Conservation (phyloP, 2,113 vertebrate genomes). For the Cnemophilus loriae region DNA sequence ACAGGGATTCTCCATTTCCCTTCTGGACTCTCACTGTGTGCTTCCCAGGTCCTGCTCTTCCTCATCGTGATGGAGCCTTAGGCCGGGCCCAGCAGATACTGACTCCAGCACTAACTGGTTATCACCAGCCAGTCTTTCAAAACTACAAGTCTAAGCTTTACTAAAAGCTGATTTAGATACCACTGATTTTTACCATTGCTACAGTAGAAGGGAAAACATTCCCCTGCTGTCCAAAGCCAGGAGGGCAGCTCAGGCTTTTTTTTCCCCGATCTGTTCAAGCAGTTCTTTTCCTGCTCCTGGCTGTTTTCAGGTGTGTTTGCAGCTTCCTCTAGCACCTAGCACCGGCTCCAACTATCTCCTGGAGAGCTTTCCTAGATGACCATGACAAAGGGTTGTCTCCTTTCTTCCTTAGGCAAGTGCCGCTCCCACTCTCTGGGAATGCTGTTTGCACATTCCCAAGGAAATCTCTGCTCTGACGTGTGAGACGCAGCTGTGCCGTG, state of each 20-base stretch:
- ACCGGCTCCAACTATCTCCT: not conserved
- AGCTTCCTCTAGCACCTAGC: not conserved
- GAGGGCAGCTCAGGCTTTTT: not conserved
- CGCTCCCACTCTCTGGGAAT: not conserved
- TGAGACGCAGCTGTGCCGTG: not conserved
- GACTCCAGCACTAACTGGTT: not conserved
- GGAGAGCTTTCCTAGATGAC: not conserved
- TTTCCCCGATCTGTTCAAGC: not conserved
- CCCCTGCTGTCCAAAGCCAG: not conserved
- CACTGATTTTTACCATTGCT: not conserved
- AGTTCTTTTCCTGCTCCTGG: not conserved
- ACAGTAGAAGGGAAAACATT: not conserved
- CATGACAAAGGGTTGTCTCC: not conserved
- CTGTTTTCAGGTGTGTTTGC: not conserved
- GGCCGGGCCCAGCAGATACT: not conserved
- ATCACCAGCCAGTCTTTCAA: not conserved
- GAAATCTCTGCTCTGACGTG: fast-evolving
- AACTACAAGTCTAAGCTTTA: not conserved
- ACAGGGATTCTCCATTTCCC: not conserved
- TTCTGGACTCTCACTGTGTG: not conserved
- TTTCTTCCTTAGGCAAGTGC: not conserved
- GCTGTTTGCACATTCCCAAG: not conserved
- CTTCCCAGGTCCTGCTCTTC: not conserved
- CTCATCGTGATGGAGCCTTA: not conserved
- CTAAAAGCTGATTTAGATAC: not conserved